Conservation (phyloP, 2,888 invertebrate genomes). For the Syrista parreyssii region DNA sequence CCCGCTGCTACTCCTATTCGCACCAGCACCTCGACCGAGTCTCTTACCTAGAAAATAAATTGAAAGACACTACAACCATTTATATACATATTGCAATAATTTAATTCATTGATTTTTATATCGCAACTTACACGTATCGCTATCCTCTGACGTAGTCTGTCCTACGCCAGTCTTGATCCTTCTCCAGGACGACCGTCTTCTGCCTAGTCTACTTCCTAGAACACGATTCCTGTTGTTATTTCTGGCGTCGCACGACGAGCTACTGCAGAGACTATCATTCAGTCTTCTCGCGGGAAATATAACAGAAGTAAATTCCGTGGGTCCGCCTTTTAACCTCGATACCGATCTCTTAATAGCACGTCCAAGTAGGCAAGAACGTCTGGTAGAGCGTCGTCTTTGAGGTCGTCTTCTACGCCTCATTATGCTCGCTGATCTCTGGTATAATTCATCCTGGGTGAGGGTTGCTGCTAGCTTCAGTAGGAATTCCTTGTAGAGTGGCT, state of each 20-base stretch:
- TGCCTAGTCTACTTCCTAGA: constrained; percentile 52
- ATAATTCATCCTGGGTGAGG: constrained; percentile 91
- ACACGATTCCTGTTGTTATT: constrained; percentile 57
- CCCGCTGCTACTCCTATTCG: constrained; percentile 69
- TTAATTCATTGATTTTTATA: background rate
- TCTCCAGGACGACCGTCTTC: constrained; percentile 52
- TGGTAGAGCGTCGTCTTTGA: constrained; percentile 54
- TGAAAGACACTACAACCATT: background rate
- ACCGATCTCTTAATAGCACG: constrained; percentile 63
- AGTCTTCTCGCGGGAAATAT: constrained; percentile 62
- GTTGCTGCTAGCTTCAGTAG: constrained; percentile 87
- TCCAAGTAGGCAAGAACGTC: constrained; percentile 56
- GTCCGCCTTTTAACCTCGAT: constrained; percentile 58
- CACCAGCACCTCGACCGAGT: constrained; percentile 42
- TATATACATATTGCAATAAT: background rate
- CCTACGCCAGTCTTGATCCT: constrained; percentile 41
- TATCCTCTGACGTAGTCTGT: constrained; percentile 62
- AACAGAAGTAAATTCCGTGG: constrained; percentile 65
- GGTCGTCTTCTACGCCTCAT: constrained; percentile 75
- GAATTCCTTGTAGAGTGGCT: constrained; percentile 92
- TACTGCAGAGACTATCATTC: constrained; percentile 61
- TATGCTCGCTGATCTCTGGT: constrained; percentile 88
- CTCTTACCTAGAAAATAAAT: constrained; percentile 43
- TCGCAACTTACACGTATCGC: constrained; percentile 57
- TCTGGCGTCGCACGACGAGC: constrained; percentile 59